Evolutionary conservation across 1,140 invertebrate genomes (phyloP).

Genomic region (Muscidifurax raptorellus): DNA sequence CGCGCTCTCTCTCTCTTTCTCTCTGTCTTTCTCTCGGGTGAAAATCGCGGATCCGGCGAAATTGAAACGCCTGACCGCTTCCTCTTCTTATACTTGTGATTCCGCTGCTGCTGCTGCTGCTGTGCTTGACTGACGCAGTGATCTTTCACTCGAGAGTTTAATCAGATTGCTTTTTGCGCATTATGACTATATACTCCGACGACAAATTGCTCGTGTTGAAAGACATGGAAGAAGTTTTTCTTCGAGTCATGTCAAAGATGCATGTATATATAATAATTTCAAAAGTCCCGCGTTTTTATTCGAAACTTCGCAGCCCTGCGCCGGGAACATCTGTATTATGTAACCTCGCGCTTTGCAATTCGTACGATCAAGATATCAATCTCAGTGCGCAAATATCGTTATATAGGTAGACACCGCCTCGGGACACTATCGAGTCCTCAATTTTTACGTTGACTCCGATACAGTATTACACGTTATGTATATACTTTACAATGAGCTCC

Average conservation of each 20-base stretch:
- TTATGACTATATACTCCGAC: neutral
- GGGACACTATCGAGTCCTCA: neutral
- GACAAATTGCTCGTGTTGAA: neutral
- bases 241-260: neutral
- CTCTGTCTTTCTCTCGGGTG: neutral
- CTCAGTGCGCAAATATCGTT: constrained; percentile 6
- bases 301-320: neutral
- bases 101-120: neutral
- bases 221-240: neutral
- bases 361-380: neutral
- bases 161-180: constrained; percentile 26
- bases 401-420: neutral
- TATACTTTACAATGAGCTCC: constrained; percentile 41
- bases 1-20: neutral
- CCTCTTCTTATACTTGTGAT: neutral
- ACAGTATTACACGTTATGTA: too few relatives aligned
- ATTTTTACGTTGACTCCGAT: constrained; percentile 27
- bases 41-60: constrained; percentile 35
- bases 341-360: neutral
- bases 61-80: constrained; percentile 46
- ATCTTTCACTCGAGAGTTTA: constrained; percentile 26
- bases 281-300: neutral
- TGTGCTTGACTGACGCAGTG: constrained; percentile 18
- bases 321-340: neutral
- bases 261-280: too few relatives aligned